Conservation (phyloP, 1,140 invertebrate genomes). For the Macrobrachium nipponense region DNA sequence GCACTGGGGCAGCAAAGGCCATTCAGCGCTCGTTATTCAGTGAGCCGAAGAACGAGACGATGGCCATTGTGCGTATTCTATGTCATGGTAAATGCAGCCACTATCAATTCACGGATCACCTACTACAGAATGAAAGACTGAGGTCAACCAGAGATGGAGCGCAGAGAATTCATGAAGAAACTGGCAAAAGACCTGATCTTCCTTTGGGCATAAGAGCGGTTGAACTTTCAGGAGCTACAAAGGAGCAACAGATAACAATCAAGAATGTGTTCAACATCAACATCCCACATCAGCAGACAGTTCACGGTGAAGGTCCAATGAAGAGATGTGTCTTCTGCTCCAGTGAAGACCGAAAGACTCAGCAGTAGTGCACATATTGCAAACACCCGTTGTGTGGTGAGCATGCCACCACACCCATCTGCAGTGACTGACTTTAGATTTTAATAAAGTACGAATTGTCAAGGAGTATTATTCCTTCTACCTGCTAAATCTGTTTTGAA, state of each 20-base stretch:
- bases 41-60: no score
- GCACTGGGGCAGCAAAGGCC: no score
- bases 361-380: slow-evolving; percentile 16
- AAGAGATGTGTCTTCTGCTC: slow-evolving; percentile 23
- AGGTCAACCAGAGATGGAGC: no score
- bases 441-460: slow-evolving; percentile 26
- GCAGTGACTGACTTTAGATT: slow-evolving; percentile 1
- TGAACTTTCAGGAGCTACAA: no score
- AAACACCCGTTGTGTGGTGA: slow-evolving; percentile 20
- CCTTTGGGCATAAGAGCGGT: background rate
- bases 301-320: slow-evolving; percentile 3
- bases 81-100: no score
- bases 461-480: slow-evolving; percentile 30
- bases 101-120: no score
- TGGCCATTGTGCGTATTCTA: no score
- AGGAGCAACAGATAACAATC: slow-evolving; percentile 26
- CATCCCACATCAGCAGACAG: slow-evolving; percentile 24
- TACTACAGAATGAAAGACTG: no score
- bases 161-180: no score
- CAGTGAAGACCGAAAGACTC: slow-evolving; percentile 5
- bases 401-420: background rate
- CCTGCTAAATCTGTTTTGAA: slow-evolving; percentile 19
- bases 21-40: no score
- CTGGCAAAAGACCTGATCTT: no score
- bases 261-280: slow-evolving; percentile 28